These are phyloP conservation scores for Drymonia ruficornis DNA, from an alignment of 2,888 invertebrate species.

Conservation along the genomic window DNA sequence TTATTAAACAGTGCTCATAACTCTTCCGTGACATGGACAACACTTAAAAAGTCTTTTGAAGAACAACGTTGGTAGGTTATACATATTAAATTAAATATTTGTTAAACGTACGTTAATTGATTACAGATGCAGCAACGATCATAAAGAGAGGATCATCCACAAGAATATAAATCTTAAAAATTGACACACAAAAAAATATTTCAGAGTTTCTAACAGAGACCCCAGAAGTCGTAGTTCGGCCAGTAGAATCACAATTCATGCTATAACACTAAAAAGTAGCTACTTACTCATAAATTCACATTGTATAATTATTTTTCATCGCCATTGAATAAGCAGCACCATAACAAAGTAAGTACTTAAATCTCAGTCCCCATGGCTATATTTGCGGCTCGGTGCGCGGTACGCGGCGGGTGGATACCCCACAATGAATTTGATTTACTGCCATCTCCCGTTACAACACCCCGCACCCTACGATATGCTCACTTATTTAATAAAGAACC, in stretches of 20 bases:
- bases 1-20: conserved; percentile 35
- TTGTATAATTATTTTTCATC: neutral
- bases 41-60: conserved; percentile 20
- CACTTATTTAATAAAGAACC: conserved; percentile 32
- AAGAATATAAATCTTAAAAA: too few species aligned
- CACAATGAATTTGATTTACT: conserved; percentile 50
- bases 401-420: conserved; percentile 13
- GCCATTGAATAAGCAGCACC: conserved; percentile 1
- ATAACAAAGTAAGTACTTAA: conserved; percentile 17
- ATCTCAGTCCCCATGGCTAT: conserved; percentile 18
- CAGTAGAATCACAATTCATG: too few species aligned
- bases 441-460: conserved; percentile 52
- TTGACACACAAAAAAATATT: too few species aligned
- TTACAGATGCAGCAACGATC: conserved; percentile 26
- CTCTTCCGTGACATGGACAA: conserved; percentile 31
- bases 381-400: neutral
- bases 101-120: conserved; percentile 21
- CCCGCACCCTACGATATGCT: conserved; percentile 26
- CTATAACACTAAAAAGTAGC: too few species aligned
- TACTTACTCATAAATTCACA: too few species aligned
- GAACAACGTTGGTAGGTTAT: conserved; percentile 17
- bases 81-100: neutral
- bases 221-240: too few species aligned
- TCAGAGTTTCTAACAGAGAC: too few species aligned
- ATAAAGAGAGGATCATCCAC: too few species aligned